These are phyloP conservation scores for Geotrupes spiniger DNA, from an alignment of 2,888 invertebrate genomes.

Conservation along the genomic window DNA sequence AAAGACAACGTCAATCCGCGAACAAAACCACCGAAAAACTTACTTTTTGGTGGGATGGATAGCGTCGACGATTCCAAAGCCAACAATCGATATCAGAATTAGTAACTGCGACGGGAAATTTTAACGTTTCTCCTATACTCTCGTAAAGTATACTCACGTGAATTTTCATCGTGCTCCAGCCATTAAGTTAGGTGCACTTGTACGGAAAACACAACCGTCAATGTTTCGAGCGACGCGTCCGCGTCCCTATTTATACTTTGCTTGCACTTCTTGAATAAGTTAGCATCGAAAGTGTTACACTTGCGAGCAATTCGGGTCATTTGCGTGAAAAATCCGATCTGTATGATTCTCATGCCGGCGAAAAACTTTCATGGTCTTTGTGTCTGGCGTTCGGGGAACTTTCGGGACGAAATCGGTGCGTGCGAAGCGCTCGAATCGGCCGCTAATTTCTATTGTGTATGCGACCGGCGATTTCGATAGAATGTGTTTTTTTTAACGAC, in stretches of 20 bases:
- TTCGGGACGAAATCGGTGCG: constrained; percentile 8
- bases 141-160: constrained; percentile 9
- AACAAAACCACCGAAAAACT: neutral
- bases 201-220: neutral
- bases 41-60: constrained; percentile 7
- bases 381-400: constrained; percentile 11
- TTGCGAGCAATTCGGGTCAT: constrained; percentile 16
- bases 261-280: constrained; percentile 19
- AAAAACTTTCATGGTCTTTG: constrained; percentile 20
- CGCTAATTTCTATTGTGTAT: too few species aligned
- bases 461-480: too few species aligned
- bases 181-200: neutral
- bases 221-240: neutral
- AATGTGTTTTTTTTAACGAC: too few species aligned
- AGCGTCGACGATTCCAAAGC: constrained; percentile 1
- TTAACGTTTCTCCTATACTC: too few species aligned
- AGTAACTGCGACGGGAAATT: constrained; percentile 3
- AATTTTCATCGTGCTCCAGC: constrained; percentile 8
- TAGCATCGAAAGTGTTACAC: constrained; percentile 19
- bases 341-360: constrained; percentile 3
- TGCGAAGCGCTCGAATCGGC: too few species aligned
- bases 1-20: constrained; percentile 3
- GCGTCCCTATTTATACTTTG: constrained; percentile 9
- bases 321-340: constrained; percentile 11
- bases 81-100: constrained; percentile 3